Conservation (phyloP, 2,113 vertebrate genomes). For the Excalfactoria chinensis region DNA sequence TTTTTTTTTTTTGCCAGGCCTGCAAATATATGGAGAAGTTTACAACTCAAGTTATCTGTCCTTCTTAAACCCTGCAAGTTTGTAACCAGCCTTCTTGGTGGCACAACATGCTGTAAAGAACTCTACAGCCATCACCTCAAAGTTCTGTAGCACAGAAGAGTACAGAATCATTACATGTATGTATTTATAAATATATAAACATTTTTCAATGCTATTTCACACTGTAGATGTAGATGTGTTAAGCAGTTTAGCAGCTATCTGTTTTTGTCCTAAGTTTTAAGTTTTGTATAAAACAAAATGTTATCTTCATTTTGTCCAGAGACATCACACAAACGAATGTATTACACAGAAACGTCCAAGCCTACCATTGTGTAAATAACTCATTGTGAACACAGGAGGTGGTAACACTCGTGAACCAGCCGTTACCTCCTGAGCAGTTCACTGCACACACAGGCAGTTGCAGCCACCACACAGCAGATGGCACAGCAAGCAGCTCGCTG, state of each 20-base stretch:
- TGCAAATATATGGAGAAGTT: not conserved
- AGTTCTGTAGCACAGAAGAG: not conserved
- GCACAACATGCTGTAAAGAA: not conserved
- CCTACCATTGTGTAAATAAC: not conserved
- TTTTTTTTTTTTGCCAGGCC: not conserved
- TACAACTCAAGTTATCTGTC: not conserved
- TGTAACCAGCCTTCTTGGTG: not conserved
- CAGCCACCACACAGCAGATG: slow-evolving; percentile 8
- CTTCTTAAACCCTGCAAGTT: not conserved
- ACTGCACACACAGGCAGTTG: not conserved
- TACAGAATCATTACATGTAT: not conserved
- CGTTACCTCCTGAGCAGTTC: not conserved
- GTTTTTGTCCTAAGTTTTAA: not conserved
- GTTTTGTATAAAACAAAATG: not conserved
- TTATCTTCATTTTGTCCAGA: not conserved
- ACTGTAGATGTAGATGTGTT: not conserved
- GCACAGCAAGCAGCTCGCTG: not conserved
- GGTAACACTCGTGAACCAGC: not conserved
- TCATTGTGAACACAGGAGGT: not conserved
- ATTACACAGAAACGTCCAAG: not conserved
- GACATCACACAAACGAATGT: not conserved
- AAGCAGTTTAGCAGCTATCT: not conserved
- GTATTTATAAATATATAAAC: not conserved
- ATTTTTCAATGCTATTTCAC: not conserved
- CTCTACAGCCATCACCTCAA: not conserved